Conservation (phyloP, 2,113 vertebrate species). For the Sander vitreus region DNA sequence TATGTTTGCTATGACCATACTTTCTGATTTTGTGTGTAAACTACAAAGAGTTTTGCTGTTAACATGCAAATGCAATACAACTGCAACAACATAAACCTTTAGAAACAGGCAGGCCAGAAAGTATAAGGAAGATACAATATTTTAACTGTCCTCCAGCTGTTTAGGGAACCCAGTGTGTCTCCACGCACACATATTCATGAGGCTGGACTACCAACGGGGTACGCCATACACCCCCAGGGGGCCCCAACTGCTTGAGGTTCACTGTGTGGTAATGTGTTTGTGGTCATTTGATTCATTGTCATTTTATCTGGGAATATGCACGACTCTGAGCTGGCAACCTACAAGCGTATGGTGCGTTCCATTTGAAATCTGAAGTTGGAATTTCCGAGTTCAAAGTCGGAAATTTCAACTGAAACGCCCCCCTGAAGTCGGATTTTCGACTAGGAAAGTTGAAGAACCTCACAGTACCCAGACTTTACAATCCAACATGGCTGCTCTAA, state of each 20-base stretch:
- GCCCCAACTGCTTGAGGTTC: not conserved
- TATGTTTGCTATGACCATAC: not conserved
- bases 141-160: not conserved
- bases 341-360: no score
- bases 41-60: conserved; percentile 3
- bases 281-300: not conserved
- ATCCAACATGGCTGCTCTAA: no score
- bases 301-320: not conserved
- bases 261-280: not conserved
- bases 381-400: no score
- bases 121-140: conserved; percentile 1
- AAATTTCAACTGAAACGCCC: no score
- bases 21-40: conserved; percentile 9
- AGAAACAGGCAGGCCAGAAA: not conserved
- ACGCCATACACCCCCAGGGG: no score
- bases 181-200: not conserved
- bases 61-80: conserved; percentile 3
- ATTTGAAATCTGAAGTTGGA: no score
- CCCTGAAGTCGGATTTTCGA: no score
- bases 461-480: no score
- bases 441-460: no score
- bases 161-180: conserved; percentile 7
- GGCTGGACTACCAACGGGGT: not conserved
- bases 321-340: no score
- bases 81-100: not conserved